Evolutionary conservation across 2,797 vertebrate genomes (phyloP).

Genomic region (Lepus oiostolus): DNA sequence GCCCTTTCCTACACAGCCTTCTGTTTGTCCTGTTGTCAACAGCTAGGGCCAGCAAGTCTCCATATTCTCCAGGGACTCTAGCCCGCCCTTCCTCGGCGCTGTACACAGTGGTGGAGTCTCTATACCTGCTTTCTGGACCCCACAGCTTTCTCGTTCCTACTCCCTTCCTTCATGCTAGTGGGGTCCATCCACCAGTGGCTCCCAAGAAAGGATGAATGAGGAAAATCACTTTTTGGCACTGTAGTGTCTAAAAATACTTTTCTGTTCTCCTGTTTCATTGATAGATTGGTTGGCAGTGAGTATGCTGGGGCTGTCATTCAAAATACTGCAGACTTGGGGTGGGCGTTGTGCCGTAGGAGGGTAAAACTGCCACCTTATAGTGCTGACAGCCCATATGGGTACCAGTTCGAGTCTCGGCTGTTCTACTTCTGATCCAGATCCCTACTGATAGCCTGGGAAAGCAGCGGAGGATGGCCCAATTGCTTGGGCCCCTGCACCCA

Average conservation of each 20-base stretch:
- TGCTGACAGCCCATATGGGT: too few relatives aligned
- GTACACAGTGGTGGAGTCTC: not conserved
- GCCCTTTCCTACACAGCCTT: not conserved
- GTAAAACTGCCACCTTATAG: too few relatives aligned
- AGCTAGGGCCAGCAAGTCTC: not conserved
- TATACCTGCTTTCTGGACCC: not conserved
- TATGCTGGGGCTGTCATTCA: not conserved
- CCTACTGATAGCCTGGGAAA: too few relatives aligned
- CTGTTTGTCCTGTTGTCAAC: too few relatives aligned
- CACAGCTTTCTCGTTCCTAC: not conserved
- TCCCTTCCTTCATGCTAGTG: not conserved
- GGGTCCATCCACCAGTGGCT: not conserved
- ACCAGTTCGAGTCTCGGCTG: too few relatives aligned
- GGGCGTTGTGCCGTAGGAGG: too few relatives aligned
- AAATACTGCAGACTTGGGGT: too few relatives aligned
- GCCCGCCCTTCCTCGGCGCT: not conserved
- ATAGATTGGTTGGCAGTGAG: not conserved
- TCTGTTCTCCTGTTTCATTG: not conserved
- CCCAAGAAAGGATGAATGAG: not conserved
- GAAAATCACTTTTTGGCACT: not conserved
- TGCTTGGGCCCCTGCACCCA: too few relatives aligned
- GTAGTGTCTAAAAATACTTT: not conserved
- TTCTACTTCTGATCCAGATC: too few relatives aligned
- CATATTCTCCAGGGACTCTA: not conserved
- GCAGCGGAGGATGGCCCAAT: too few relatives aligned